A percentile compares a stretch with the other conserved stretches of the same genome.
These are phyloP conservation scores for Sympetrum striolatum DNA, from an alignment of 2,888 invertebrate species.

Conservation along the genomic window DNA sequence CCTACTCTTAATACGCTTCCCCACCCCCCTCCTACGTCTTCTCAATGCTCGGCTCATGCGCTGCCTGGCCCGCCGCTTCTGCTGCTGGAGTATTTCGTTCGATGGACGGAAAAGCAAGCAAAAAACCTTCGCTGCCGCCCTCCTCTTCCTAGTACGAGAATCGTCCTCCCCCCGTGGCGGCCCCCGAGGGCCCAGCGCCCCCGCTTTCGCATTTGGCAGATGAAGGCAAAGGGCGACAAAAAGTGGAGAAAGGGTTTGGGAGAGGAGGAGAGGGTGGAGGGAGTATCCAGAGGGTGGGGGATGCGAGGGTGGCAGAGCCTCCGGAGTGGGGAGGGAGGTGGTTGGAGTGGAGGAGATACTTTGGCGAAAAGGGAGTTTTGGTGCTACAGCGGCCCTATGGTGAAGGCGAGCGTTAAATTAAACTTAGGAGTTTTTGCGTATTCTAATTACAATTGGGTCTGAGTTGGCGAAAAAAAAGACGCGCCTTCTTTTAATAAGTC, in stretches of 20 bases:
- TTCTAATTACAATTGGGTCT: neutral
- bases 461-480: neutral
- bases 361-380: neutral
- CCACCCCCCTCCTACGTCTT: neutral
- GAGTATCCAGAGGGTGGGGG: neutral
- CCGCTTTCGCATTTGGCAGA: conserved; percentile 43
- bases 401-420: neutral
- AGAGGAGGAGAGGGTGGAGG: neutral
- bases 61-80: neutral
- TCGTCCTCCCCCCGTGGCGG: neutral
- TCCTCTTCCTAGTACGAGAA: neutral
- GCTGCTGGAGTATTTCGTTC: conserved; percentile 9
- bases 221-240: conserved; percentile 38
- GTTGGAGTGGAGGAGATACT: neutral
- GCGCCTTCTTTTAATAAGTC: neutral
- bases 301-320: neutral
- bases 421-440: neutral
- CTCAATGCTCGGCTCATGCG: neutral
- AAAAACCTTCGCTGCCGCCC: conserved; percentile 13
- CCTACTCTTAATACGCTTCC: neutral
- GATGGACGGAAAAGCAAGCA: conserved; percentile 32
- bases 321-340: neutral
- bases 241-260: conserved; percentile 19
- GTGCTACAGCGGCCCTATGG: neutral
- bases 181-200: neutral